Evolutionary conservation across 2,888 invertebrate genomes (phyloP).

Genomic region (Xanthia togata): DNA sequence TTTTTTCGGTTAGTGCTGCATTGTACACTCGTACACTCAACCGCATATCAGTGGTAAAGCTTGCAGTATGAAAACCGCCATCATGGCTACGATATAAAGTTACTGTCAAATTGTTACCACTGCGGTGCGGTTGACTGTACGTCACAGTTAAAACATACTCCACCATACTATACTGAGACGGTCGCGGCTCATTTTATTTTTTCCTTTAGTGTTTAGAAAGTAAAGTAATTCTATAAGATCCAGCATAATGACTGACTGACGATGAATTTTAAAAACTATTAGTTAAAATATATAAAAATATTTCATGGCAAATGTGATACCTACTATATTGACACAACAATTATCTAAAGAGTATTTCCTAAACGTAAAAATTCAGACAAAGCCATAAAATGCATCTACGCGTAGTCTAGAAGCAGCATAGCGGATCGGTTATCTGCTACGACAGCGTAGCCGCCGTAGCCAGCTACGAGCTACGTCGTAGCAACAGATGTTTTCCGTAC

Average conservation of each 20-base stretch:
- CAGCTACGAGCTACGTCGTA: constrained; percentile 39
- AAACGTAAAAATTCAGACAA: not conserved
- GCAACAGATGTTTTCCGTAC: constrained; percentile 34
- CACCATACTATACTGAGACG: not conserved
- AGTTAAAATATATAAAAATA: too few species aligned
- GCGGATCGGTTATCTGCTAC: constrained; percentile 30
- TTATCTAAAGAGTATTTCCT: not conserved
- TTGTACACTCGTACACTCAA: not conserved
- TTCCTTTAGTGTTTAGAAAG: not conserved
- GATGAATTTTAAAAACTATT: too few species aligned
- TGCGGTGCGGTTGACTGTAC: not conserved
- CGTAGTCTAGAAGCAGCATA: constrained; percentile 15
- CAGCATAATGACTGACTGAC: not conserved
- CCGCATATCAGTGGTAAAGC: not conserved
- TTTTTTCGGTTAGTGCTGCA: not conserved
- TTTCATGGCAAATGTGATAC: too few species aligned
- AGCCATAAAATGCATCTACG: constrained; percentile 4
- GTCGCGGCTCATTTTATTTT: not conserved
- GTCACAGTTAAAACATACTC: not conserved
- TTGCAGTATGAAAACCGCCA: not conserved
- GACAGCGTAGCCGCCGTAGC: constrained; percentile 20
- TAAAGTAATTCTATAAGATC: not conserved
- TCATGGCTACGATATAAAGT: not conserved
- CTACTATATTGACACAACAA: not conserved
- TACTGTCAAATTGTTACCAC: not conserved